Conservation (phyloP, 2,113 vertebrate species). For the Microtus montanus region DNA sequence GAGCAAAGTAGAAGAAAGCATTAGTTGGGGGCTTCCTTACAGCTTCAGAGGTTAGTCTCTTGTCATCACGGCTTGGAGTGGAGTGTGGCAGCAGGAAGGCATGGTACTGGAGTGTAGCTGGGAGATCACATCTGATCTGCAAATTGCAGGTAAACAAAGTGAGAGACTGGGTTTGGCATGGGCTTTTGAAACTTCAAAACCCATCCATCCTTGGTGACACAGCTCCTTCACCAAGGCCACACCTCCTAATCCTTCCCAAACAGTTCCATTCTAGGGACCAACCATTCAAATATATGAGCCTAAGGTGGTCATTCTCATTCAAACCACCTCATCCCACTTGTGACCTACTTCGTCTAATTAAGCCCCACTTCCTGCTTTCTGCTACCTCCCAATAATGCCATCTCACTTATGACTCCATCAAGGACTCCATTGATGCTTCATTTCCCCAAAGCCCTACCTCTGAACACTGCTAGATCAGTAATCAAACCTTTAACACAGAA, state of each 20-base stretch:
- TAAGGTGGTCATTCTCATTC: neutral
- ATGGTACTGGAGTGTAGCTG: neutral
- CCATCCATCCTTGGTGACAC: neutral
- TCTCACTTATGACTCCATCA: neutral
- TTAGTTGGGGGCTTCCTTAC: neutral
- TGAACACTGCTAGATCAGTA: neutral
- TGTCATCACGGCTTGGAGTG: neutral
- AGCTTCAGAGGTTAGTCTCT: neutral
- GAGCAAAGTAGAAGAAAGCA: neutral
- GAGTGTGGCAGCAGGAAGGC: neutral
- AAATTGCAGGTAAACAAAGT: neutral
- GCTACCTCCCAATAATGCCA: neutral
- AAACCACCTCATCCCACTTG: neutral
- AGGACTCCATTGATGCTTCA: neutral
- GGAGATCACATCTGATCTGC: neutral
- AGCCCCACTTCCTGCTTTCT: neutral
- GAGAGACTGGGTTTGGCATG: neutral
- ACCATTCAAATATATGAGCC: neutral
- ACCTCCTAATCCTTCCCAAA: neutral
- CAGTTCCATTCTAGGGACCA: neutral
- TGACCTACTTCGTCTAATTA: neutral
- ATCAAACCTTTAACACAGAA: neutral
- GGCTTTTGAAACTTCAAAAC: neutral
- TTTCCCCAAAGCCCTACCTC: neutral
- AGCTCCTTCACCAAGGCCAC: neutral